Conservation (phyloP, 2,113 vertebrate genomes). For the Promerops cafer region DNA sequence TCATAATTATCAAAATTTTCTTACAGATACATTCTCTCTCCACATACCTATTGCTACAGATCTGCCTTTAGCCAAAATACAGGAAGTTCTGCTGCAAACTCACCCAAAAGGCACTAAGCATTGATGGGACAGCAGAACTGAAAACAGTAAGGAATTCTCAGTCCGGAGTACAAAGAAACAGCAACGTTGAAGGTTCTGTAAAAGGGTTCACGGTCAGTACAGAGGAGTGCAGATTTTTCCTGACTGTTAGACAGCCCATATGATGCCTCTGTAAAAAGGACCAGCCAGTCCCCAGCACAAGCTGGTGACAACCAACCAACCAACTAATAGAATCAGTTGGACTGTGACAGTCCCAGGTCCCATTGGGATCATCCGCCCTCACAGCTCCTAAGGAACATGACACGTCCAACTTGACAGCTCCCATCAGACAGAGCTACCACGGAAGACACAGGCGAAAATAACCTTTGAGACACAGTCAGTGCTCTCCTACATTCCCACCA, state of each 20-base stretch:
- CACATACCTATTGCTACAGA: not conserved
- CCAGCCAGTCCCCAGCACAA: not conserved
- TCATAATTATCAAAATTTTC: not conserved
- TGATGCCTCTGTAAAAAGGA: not conserved
- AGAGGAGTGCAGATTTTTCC: not conserved
- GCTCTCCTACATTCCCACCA: not conserved
- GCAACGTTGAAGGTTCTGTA: not conserved
- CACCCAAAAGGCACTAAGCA: not conserved
- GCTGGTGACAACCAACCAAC: not conserved
- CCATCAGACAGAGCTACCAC: not conserved
- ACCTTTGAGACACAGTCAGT: not conserved
- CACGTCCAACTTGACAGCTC: not conserved
- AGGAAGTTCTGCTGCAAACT: not conserved
- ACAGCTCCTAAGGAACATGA: not conserved
- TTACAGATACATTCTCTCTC: not conserved
- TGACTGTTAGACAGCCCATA: not conserved
- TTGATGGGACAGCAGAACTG: not conserved
- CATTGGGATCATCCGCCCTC: not conserved
- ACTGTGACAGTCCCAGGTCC: not conserved
- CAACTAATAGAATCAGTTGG: not conserved
- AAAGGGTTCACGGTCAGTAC: not conserved
- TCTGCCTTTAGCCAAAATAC: not conserved
- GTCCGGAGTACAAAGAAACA: not conserved
- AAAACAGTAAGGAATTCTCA: not conserved
- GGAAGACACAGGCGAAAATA: too few relatives aligned